Conservation (phyloP, 2,113 vertebrate species). For the Thryonomys swinderianus region DNA sequence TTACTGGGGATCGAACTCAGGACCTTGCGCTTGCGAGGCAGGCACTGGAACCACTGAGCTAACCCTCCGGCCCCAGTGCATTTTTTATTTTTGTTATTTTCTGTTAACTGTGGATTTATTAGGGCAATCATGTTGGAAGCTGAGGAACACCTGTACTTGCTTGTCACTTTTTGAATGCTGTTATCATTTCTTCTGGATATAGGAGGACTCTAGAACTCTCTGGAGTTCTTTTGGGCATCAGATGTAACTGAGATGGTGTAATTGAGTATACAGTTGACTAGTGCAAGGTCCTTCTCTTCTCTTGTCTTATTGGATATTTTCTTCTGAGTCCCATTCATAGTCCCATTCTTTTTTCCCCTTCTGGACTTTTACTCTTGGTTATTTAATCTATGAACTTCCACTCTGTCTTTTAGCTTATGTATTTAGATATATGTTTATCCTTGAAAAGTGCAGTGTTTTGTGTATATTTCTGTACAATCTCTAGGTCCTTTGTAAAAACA, state of each 20-base stretch:
- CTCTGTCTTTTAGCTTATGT: neutral
- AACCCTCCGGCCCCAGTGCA: too few relatives aligned
- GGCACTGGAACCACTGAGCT: too few relatives aligned
- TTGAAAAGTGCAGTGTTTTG: conserved; percentile 48
- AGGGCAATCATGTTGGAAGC: neutral
- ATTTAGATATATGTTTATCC: neutral
- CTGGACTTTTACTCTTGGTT: neutral
- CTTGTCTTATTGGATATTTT: neutral
- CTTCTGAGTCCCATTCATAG: neutral
- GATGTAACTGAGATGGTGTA: neutral
- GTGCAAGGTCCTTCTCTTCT: neutral
- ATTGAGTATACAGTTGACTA: neutral
- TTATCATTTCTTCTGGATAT: neutral
- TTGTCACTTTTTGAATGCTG: neutral
- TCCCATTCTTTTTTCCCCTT: neutral
- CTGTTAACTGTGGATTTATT: neutral
- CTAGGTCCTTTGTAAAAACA: conserved; percentile 4
- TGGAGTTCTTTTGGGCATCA: conserved; percentile 31
- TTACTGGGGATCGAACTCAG: too few relatives aligned
- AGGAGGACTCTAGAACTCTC: neutral
- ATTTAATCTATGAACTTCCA: neutral
- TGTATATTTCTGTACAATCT: neutral
- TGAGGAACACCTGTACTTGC: neutral
- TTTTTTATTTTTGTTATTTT: neutral
- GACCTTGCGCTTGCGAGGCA: too few relatives aligned